These are phyloP conservation scores for Andrena haemorrhoa DNA, from an alignment of 2,888 invertebrate species.

Conservation along the genomic window DNA sequence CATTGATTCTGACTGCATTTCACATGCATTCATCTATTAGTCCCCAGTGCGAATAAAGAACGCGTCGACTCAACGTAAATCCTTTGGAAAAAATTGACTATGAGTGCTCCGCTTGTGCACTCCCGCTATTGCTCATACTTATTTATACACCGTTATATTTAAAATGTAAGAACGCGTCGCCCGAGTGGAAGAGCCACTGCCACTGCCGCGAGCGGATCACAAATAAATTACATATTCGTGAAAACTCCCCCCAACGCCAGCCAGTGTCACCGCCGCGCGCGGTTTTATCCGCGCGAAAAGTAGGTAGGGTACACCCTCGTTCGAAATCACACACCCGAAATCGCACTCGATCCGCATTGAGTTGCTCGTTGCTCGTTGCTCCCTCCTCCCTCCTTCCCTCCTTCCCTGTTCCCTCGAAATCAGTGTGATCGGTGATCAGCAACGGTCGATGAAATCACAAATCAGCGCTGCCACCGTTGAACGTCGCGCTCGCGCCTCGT, in stretches of 20 bases:
- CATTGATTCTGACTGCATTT: constrained; percentile 72
- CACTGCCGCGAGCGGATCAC: constrained; percentile 32
- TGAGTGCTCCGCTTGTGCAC: constrained; percentile 75
- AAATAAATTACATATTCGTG: constrained; percentile 47
- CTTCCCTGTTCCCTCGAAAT: constrained; percentile 35
- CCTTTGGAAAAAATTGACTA: constrained; percentile 66
- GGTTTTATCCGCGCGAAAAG: constrained; percentile 32
- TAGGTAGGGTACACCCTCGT: neutral
- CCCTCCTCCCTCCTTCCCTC: too few species aligned
- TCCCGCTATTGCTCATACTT: constrained; percentile 85
- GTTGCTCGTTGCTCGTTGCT: too few species aligned
- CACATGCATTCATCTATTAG: constrained; percentile 55
- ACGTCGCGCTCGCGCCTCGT: constrained; percentile 65
- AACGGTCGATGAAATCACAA: constrained; percentile 69
- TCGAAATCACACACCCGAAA: constrained; percentile 22
- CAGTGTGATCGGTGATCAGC: constrained; percentile 29
- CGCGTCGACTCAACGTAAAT: constrained; percentile 24
- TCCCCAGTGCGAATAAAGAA: constrained; percentile 38
- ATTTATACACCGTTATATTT: constrained; percentile 85
- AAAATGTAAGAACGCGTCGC: constrained; percentile 82
- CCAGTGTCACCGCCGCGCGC: constrained; percentile 18
- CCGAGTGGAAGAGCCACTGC: constrained; percentile 25
- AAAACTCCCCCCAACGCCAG: constrained; percentile 30
- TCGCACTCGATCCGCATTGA: constrained; percentile 42
- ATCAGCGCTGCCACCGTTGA: constrained; percentile 74